A percentile compares a stretch with the other conserved stretches of the same genome.
Evolutionary conservation across 2,113 vertebrate genomes (phyloP).

Genomic region (Cyphomyrus plagiostoma): DNA sequence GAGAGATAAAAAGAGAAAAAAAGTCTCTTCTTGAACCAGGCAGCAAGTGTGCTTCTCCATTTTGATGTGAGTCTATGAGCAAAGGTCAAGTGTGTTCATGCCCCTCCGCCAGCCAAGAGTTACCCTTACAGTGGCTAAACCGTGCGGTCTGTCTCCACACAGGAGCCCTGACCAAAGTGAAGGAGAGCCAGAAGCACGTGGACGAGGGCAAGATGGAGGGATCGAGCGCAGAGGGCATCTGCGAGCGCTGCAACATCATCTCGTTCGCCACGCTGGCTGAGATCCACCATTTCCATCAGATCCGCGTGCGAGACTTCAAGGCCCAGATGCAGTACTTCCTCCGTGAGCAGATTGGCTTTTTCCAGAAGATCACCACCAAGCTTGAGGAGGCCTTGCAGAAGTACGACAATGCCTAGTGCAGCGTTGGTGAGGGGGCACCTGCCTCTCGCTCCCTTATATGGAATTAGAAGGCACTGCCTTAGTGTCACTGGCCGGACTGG

Average conservation of each 20-base stretch:
- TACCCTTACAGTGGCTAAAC: neutral
- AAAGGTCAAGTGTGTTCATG: too few relatives aligned
- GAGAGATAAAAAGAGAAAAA: neutral
- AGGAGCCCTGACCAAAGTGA: conserved; percentile 96
- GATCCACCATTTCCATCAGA: conserved; percentile 96
- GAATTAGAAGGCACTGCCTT: conserved; percentile 16
- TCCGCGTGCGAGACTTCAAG: conserved; percentile 90
- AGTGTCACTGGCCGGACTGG: conserved; percentile 22
- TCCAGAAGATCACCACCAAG: conserved; percentile 89
- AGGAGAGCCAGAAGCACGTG: conserved; percentile 88
- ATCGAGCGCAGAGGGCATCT: conserved; percentile 83
- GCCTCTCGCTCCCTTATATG: conserved; percentile 18
- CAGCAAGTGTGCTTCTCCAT: neutral
- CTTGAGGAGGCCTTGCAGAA: conserved; percentile 91
- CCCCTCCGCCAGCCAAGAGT: neutral
- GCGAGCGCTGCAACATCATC: conserved; percentile 95
- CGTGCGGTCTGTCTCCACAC: conserved; percentile 34
- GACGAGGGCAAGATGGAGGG: conserved; percentile 96
- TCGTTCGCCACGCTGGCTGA: conserved; percentile 94
- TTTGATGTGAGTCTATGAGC: neutral
- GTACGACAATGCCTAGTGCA: conserved; percentile 78
- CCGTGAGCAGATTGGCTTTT: conserved; percentile 92
- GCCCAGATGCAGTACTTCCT: conserved; percentile 95
- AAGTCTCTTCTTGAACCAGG: neutral
- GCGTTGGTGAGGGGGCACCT: too few relatives aligned